phyloP scores from a whole-genome alignment of 2,888 invertebrate genomes.

The Diaperis boleti region DNA sequence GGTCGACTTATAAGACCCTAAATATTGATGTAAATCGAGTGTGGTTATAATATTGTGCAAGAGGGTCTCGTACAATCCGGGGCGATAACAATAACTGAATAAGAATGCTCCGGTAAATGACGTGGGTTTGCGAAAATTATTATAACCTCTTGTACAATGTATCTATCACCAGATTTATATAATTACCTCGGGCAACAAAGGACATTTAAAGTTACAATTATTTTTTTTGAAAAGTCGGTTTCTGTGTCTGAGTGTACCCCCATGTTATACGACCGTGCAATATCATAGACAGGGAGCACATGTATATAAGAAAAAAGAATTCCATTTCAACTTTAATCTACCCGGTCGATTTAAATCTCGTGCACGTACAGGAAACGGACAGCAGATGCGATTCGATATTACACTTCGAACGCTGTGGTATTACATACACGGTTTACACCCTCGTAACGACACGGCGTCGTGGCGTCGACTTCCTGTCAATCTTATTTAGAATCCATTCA shows the following conservation, averaged over 20 bases:
- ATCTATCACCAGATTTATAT: too few relatives aligned
- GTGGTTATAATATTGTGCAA: conserved; percentile 40
- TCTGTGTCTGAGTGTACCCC: conserved; percentile 46
- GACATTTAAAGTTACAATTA: neutral
- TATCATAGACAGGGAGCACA: conserved; percentile 57
- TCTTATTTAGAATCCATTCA: conserved; percentile 23
- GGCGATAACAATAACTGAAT: conserved; percentile 26
- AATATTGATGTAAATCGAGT: conserved; percentile 55
- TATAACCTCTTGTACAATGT: neutral
- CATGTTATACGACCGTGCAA: conserved; percentile 54
- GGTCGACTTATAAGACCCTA: conserved; percentile 56
- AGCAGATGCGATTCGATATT: conserved; percentile 62
- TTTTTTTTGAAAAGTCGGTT: neutral
- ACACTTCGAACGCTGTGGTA: conserved; percentile 50
- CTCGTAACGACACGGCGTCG: conserved; percentile 50
- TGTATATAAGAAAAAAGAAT: conserved; percentile 59
- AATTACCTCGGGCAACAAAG: neutral
- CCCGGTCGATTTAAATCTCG: conserved; percentile 60
- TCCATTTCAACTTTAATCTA: conserved; percentile 61
- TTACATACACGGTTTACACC: conserved; percentile 59
- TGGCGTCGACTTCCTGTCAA: conserved; percentile 38
- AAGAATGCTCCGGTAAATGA: conserved; percentile 10
- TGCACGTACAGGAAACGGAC: conserved; percentile 62
- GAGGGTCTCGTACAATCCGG: conserved; percentile 38
- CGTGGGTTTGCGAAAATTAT: neutral